Percentiles rank a stretch among this genome's conserved stretches.
Evolutionary conservation across 2,888 invertebrate species (phyloP).

Genomic region (Trichogramma evanescens): DNA sequence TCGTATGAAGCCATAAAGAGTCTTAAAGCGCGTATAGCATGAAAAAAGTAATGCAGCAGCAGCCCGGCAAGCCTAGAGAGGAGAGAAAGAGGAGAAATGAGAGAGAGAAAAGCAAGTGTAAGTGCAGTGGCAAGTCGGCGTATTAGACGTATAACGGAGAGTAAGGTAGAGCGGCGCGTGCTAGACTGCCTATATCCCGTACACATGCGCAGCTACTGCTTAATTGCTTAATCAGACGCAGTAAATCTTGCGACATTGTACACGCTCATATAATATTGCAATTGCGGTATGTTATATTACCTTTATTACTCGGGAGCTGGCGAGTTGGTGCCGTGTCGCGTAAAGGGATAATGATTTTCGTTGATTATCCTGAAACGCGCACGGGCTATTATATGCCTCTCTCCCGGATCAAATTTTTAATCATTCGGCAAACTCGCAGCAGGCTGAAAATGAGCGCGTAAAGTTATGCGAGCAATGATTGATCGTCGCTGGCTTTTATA

Average conservation of each 20-base stretch:
- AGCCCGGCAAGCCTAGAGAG: conserved; percentile 7
- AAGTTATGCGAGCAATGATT: too few species aligned
- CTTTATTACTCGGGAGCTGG: too few species aligned
- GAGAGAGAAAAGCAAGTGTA: conserved; percentile 3
- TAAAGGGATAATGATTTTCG: too few species aligned
- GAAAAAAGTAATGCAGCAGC: neutral
- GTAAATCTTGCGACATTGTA: conserved; percentile 42
- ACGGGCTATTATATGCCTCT: too few species aligned
- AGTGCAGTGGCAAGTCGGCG: neutral
- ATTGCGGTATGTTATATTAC: too few species aligned
- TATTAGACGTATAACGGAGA: conserved; percentile 2
- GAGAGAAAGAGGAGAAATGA: neutral
- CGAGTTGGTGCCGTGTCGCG: too few species aligned
- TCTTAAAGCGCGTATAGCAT: neutral
- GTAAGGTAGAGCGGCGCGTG: neutral
- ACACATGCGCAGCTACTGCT: conserved; percentile 20
- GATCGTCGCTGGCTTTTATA: too few species aligned
- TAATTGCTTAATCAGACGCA: conserved; percentile 46
- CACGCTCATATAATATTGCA: conserved; percentile 12
- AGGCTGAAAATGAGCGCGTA: too few species aligned
- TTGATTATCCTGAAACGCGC: too few species aligned
- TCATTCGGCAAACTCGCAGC: too few species aligned
- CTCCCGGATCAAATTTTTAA: too few species aligned
- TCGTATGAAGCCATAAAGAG: conserved; percentile 9
- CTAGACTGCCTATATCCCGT: neutral